These are phyloP conservation scores for Prietella phreatophila DNA, from an alignment of 2,113 vertebrate genomes.

Conservation along the genomic window DNA sequence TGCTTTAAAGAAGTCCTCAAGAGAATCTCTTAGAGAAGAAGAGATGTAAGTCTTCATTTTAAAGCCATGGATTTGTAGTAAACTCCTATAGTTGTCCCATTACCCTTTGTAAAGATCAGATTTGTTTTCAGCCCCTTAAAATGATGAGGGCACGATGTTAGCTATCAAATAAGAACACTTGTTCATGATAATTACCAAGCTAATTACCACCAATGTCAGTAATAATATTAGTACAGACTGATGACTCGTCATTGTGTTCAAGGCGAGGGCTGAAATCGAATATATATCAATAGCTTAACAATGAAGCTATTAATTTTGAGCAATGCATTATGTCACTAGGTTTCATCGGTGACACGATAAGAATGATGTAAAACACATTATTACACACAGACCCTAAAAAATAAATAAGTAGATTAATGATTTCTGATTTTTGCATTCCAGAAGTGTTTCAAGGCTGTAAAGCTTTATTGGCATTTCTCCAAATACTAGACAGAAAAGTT, in stretches of 20 bases:
- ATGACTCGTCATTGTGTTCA: neutral
- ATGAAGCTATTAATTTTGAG: neutral
- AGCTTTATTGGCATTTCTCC: neutral
- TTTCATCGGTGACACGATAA: neutral
- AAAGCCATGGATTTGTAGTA: neutral
- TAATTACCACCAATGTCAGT: neutral
- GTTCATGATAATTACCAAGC: neutral
- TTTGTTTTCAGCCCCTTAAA: neutral
- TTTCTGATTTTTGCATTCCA: neutral
- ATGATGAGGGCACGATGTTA: neutral
- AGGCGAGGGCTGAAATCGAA: neutral
- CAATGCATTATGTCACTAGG: neutral
- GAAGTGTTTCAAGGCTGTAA: neutral
- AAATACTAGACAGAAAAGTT: neutral
- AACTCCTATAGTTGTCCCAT: neutral
- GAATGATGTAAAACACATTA: neutral
- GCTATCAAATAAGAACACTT: neutral
- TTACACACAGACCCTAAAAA: neutral
- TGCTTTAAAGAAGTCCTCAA: neutral
- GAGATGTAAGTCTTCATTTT: neutral
- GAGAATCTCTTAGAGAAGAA: neutral
- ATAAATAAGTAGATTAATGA: neutral
- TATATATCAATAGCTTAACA: neutral
- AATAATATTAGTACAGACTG: neutral
- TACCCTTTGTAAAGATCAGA: neutral